Base-by-base conservation (phyloP, 2,113 vertebrate genomes). In the Anarrhichthys ocellatus region DNA sequence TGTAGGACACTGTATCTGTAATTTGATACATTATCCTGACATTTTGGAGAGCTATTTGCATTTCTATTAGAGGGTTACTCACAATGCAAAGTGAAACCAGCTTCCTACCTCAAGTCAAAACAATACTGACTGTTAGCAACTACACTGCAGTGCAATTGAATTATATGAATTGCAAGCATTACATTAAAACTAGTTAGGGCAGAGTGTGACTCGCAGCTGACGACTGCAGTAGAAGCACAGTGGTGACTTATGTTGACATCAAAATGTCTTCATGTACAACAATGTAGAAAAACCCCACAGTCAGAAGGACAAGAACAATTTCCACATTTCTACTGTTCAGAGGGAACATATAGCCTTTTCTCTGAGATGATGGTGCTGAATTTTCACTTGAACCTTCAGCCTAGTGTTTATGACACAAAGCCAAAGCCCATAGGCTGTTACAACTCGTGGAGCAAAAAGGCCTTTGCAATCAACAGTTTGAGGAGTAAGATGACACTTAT, bases 401-500 rank as follows among this genome's bases (percentile, higher is more conserved):
- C 67, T 24, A 63, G 24, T n/a, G 38, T 56, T 56, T 29, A 58
- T 6, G 29, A 40, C 9, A 75, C 72, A 75, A 73, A 70, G 58
- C 29, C 70, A 62, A 62, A 52, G 29, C 70, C 65, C 58, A 73
- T 0, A 69, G 68, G 58, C 56, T 54, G 72, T 69, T 73, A 80
- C 59, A 76, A 71, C 27, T 20, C 22, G n/a, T 63, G 36, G 40
- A 78, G 68, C 42, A 63, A 50, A 14, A 6, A 8, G 29, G 46
- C 40, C 63, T 81, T 76, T 78, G 79, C 79, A 32, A 84, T 50
- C 36, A 64, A 20, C 59, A 59, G 66, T 80, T 75, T 66, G 9
- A 38, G 87, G 9, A 38, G 87, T 80, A 88, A 82, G 69, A 76
- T 54, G 85, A 88, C 76, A 83, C 83, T 1, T 10, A 66, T 73